Evolutionary conservation across 2,888 invertebrate genomes (phyloP), one percentile per base, ranked within the genome.

Genomic region (Lasioglossum oenotherae): DNA sequence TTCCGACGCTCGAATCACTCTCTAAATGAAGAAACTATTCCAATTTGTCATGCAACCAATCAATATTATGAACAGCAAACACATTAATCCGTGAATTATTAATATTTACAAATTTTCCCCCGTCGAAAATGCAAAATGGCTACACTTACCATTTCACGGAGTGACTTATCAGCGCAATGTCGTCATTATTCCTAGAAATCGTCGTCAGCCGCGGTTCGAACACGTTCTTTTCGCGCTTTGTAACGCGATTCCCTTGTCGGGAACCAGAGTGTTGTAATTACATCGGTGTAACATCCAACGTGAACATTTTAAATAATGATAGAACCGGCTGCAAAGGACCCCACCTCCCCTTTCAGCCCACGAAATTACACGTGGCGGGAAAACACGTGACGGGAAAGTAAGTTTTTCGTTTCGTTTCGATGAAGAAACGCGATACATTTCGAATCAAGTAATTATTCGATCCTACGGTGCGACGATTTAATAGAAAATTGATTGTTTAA

Each of bases 211-310:
- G 10, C 4, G 35, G 38, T 69, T 69, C 69, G 38, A 69, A 38
- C 38, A 23, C 38, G 23, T 69, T 69, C 38, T 69, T 69, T 23
- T 4, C 38, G 10, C 38, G 38, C 69, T 69, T 69, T 69, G 69
- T 69, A 69, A 69, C 38, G 35, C 38, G 69, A 69, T 69, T 41
- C 69, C 69, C 38, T 69, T 38, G 69, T 1, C 3, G 38, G 6
- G 38, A 44, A 23, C 4, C 38, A 8, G 69, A 23, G 23, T 23
- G 12, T 38, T 69, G 69, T 41, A 69, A 69, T 69, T 69, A 69
- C 38, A 69, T 69, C 69, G 38, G 69, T 69, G 69, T 38, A 69
- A 69, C 69, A 41, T 38, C n/a, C 38, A 35, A 69, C 10, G 38
- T 3, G 69, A 12, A 23, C 38, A 69, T 69, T 69, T 69, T 38